Base-by-base conservation (phyloP, 1,140 invertebrate genomes). In the Andricus grossulariae region DNA sequence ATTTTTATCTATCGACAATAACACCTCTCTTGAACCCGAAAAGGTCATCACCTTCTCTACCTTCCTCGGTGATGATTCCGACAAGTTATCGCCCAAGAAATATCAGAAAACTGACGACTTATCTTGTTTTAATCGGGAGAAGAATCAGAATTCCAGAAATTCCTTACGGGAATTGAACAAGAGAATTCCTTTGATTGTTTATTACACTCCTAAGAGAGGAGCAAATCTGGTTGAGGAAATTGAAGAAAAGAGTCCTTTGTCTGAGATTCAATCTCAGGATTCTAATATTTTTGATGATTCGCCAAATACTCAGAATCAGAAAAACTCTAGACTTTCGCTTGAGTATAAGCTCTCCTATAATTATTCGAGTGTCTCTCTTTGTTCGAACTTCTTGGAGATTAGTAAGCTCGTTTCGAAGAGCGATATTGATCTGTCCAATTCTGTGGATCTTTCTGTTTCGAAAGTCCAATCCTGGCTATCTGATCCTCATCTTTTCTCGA, bases 141-240 rank as follows among this genome's bases (percentile, higher is more conserved):
- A 72, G 8, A 87, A 89, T 80, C 83, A 91, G 18, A 91, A 90
- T 75, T 87, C 79, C n/a, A 76, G 84, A 0, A 88, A 89, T 73
- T 89, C 82, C 0, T 25, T 86, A n/a, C 76, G 81, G 60, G 88
- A 89, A 52, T 51, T 74, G 18, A 66, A 50, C 3, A 66, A 66
- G 16, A 32, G 15, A n/a, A 45, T 45, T n/a, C 76, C 80, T n/a
- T 74, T 78, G 12, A 78, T 78, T 16, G 73, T 81, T 50, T 73
- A 77, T 71, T 81, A 78, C 50, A 74, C 75, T 10, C 66, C 45
- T 16, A 18, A 57, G 32, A 32, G 18, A 10, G n/a, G 21, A n/a
- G 49, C 55, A 72, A 60, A 55, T 57, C 21, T 49, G 13, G 45
- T 66, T 66, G 60, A 66, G 15, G 60, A 45, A 66, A 66, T 45